A percentile compares a stretch with the other conserved stretches of the same genome.
Evolutionary conservation across 2,113 vertebrate species (phyloP).

Genomic region (Sebastes fasciatus): DNA sequence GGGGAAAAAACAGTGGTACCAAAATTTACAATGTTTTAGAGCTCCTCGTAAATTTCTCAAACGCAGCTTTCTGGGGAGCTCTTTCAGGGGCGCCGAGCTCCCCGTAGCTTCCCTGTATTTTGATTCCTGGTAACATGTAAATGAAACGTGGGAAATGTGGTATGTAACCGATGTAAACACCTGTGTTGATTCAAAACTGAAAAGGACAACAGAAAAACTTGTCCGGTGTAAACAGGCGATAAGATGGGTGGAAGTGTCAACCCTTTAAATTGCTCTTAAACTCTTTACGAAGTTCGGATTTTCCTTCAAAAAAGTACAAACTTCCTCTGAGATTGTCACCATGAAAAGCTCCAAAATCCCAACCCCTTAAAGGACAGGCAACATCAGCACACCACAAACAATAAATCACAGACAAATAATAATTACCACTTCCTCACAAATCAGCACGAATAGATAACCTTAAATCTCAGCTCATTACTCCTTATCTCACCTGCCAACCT

Average conservation of each 20-base stretch:
- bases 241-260: background rate
- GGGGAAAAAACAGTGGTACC: no score
- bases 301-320: background rate
- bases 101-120: no score
- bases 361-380: background rate
- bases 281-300: background rate
- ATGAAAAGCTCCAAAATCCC: background rate
- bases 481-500: conserved; percentile 56
- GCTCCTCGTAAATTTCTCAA: no score
- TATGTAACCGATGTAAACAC: no score
- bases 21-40: no score
- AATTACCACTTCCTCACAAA: conserved; percentile 55
- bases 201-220: no score
- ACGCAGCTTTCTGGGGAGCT: no score
- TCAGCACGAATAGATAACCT: conserved; percentile 49
- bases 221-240: no score
- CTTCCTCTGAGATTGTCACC: background rate
- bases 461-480: conserved; percentile 59
- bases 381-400: conserved; percentile 31
- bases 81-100: no score
- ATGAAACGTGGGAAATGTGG: no score
- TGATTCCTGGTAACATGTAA: no score
- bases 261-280: background rate
- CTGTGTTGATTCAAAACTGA: no score
- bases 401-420: conserved; percentile 64